A percentile compares a stretch with the other conserved stretches of the same genome.
Conservation (phyloP, 2,113 vertebrate species). For the Phylloscopus whistleri region DNA sequence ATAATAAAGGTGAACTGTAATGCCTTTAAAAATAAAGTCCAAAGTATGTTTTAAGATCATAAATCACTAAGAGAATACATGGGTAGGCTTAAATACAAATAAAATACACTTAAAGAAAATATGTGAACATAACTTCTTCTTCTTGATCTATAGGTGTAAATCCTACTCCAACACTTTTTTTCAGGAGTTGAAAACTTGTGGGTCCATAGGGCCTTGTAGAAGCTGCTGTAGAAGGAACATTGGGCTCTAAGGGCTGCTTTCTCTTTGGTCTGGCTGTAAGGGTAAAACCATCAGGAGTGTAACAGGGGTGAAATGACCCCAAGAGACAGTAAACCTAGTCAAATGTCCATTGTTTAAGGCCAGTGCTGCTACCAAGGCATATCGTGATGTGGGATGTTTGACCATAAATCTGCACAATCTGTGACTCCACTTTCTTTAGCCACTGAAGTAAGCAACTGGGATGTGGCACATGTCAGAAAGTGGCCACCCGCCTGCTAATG, state of each 20-base stretch:
- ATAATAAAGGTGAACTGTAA: constrained; percentile 9
- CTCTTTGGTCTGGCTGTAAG: neutral
- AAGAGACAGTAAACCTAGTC: neutral
- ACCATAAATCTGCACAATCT: neutral
- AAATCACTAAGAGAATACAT: constrained; percentile 11
- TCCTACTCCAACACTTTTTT: constrained; percentile 1
- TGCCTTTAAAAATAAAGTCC: neutral
- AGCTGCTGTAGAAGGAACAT: neutral
- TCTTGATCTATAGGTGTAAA: constrained; percentile 53
- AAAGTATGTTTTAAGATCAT: neutral
- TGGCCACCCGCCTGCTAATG: neutral
- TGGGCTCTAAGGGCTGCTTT: constrained; percentile 27
- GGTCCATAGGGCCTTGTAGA: constrained; percentile 42
- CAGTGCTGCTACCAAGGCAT: neutral
- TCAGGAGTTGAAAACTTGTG: constrained; percentile 12
- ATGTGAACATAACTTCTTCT: constrained; percentile 11
- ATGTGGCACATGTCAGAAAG: neutral
- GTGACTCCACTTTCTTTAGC: neutral
- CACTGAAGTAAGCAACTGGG: neutral
- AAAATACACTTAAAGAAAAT: constrained; percentile 13
- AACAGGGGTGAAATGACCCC: neutral
- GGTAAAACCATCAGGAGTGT: neutral
- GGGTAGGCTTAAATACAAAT: constrained; percentile 32
- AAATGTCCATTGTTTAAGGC: neutral
- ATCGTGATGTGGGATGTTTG: neutral